Conservation (phyloP, 1,140 invertebrate species). For the Ceratitis capitata region DNA sequence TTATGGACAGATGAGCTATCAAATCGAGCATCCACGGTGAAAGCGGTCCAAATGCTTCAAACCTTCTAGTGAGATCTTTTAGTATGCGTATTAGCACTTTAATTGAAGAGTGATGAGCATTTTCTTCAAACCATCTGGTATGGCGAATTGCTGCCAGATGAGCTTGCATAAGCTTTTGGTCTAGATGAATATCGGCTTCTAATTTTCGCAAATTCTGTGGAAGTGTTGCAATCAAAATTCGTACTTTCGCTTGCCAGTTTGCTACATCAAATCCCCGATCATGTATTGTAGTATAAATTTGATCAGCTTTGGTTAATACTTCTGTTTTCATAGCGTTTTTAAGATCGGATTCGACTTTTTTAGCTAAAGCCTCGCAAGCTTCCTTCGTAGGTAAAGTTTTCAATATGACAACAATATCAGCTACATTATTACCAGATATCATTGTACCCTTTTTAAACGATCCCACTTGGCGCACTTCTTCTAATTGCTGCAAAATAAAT, state of each 20-base stretch:
- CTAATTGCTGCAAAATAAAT: constrained; percentile 81
- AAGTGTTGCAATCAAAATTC: constrained; percentile 91
- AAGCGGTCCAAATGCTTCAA: constrained; percentile 88
- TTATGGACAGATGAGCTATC: constrained; percentile 94
- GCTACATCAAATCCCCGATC: constrained; percentile 86
- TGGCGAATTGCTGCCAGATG: constrained; percentile 95
- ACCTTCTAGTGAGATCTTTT: constrained; percentile 88
- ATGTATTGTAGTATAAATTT: constrained; percentile 73
- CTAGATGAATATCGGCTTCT: constrained; percentile 90
- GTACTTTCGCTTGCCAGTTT: constrained; percentile 83
- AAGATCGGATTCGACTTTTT: constrained; percentile 87
- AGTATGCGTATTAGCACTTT: constrained; percentile 91
- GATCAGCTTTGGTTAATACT: constrained; percentile 70
- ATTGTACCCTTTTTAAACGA: constrained; percentile 99
- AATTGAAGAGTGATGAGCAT: constrained; percentile 96
- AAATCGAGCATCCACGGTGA: constrained; percentile 98
- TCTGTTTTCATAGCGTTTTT: constrained; percentile 74
- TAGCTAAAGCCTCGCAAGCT: constrained; percentile 89
- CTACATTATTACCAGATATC: constrained; percentile 93
- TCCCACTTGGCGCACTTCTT: constrained; percentile 95
- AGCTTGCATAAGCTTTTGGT: constrained; percentile 85
- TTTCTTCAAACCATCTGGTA: constrained; percentile 98
- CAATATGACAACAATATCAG: constrained; percentile 97
- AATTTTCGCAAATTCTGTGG: constrained; percentile 93
- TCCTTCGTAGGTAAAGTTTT: constrained; percentile 97